Base-by-base conservation (phyloP, 30 jellyfish, hydroid and myxozoan genomes). In the Clytia hemisphaerica region DNA sequence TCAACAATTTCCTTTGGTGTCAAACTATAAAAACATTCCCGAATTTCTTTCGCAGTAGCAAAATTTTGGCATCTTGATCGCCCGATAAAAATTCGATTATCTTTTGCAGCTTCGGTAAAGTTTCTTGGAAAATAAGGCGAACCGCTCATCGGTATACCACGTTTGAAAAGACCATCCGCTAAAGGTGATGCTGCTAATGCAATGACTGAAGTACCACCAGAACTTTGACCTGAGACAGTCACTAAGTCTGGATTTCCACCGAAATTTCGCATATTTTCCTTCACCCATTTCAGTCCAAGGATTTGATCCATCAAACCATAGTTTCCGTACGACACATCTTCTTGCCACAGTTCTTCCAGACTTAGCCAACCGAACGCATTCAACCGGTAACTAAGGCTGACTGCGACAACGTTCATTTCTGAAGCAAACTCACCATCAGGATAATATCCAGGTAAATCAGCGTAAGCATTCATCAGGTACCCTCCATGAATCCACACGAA, bases 301-400 rank as follows among this genome's bases (percentile, higher is more conserved):
- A 76, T 76, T 70, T 83, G 95, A 65, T 83, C 95, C 93, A 83
- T 66, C 24, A 83, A 77, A 16, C 95, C 95, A 62, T 64, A 83
- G 55, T 83, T 83, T 0, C 93, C 93, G 15, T 88, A 75, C 2
- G 93, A 61, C 24, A 54, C 55, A 9, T 51, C 55, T 18, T 58
- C 21, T 37, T 19, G 36, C 31, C 89, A 76, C 21, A 84, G 67
- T n/a, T 34, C 93, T 54, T 76, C 78, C 31, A 83, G 62, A 25
- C 93, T 62, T 46, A 84, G 53, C 40, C 76, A 83, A 0, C 95
- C 95, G 70, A 83, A 83, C 15, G 88, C 93, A 83, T 83, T 83
- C 28, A 83, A 69, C 36, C 95, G 63, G 38, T 75, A 83, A 67
- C 69, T 83, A 74, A 83, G 55, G 59, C 83, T 55, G 19, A 83